phyloP scores from a whole-genome alignment of 2,888 invertebrate genomes.

The Octonoba sinensis region DNA sequence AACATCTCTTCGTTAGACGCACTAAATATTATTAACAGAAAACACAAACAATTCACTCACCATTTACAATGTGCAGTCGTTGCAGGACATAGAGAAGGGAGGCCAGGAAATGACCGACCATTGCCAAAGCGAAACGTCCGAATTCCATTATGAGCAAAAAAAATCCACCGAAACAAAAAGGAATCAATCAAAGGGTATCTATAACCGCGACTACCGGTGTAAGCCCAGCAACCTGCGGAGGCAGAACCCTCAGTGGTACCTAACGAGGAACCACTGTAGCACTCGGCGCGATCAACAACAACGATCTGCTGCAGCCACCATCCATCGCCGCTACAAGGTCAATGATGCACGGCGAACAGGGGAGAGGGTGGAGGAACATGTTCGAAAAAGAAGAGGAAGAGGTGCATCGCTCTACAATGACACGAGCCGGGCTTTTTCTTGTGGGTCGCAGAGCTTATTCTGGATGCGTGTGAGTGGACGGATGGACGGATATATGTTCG shows the following conservation, averaged over 20 bases:
- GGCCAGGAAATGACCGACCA: constrained; percentile 60
- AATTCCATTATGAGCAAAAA: constrained; percentile 29
- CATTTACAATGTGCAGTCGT: constrained; percentile 37
- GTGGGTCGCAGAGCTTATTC: too few species aligned
- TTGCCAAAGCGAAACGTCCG: constrained; percentile 55
- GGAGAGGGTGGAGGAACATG: background rate
- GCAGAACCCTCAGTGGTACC: constrained; percentile 1
- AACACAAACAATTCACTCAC: constrained; percentile 21
- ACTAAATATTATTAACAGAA: too few species aligned
- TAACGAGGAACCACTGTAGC: background rate
- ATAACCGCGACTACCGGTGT: too few species aligned
- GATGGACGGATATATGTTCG: too few species aligned
- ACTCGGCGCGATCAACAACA: constrained; percentile 12
- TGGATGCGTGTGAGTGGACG: too few species aligned
- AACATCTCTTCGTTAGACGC: too few species aligned
- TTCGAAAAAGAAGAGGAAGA: constrained; percentile 5
- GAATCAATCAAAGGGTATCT: too few species aligned
- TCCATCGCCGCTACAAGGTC: constrained; percentile 41
- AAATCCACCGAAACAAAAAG: too few species aligned
- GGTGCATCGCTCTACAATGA: constrained; percentile 2
- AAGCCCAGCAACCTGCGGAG: background rate
- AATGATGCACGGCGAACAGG: constrained; percentile 24
- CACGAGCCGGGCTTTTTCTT: background rate
- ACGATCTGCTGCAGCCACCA: constrained; percentile 12
- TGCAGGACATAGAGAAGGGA: constrained; percentile 59